phyloP scores from a whole-genome alignment of 2,113 vertebrate genomes.

The Cyanocitta stelleri region DNA sequence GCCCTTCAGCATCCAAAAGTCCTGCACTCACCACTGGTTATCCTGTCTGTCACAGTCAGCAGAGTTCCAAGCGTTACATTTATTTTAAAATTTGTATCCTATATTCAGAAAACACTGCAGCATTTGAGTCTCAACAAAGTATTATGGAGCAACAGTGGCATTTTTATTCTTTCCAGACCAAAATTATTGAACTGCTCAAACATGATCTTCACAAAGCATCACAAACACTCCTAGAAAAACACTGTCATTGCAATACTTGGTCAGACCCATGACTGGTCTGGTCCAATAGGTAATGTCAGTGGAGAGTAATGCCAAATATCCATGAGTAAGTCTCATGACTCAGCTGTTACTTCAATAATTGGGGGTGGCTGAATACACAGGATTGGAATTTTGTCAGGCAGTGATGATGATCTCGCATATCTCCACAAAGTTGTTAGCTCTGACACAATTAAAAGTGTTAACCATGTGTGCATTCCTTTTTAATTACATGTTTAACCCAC shows the following conservation, averaged over 20 bases:
- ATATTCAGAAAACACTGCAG: not conserved
- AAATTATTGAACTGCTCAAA: not conserved
- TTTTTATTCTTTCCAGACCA: not conserved
- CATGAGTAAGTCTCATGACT: not conserved
- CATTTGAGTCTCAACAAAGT: not conserved
- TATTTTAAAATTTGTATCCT: not conserved
- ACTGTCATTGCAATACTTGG: not conserved
- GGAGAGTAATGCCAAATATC: not conserved
- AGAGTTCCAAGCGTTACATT: not conserved
- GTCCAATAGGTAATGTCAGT: not conserved
- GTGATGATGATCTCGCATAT: not conserved
- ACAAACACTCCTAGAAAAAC: not conserved
- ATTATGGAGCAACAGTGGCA: not conserved
- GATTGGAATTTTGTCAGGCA: not conserved
- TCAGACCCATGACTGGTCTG: not conserved
- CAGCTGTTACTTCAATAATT: not conserved
- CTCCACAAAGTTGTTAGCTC: not conserved
- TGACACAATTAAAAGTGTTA: not conserved
- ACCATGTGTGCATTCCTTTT: not conserved
- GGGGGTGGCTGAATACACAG: not conserved
- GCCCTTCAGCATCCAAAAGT: not conserved
- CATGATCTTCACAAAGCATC: not conserved
- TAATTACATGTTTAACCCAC: not conserved
- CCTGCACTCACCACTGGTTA: not conserved
- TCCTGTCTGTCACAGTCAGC: not conserved